Evolutionary conservation across 2,113 vertebrate species (phyloP), one percentile per base, ranked within the genome.

Genomic region (Corythornis cristatus): DNA sequence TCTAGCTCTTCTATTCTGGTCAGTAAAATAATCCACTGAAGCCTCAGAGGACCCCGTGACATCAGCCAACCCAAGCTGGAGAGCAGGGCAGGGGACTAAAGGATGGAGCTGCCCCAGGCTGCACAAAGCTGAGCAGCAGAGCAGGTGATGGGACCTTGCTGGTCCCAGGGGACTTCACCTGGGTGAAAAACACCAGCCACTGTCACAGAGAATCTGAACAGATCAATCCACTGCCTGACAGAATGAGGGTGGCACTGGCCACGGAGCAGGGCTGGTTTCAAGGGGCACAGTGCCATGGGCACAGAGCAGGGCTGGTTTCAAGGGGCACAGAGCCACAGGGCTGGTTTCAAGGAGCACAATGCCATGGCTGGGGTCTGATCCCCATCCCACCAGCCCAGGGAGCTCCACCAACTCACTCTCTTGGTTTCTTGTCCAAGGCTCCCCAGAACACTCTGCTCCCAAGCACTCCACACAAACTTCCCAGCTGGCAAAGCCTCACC

Each of bases 311-410:
- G 37, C 37, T 37, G 37, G 37, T 37, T 37, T 37, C 37, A 37
- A 37, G 37, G 37, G 37, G 37, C 37, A 37, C 37, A 37, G 37
- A 9, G 37, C 37, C 37, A 37, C 37, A 45, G 56, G 2, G 21
- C 11, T 3, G 2, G 1, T n/a, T n/a, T 29, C 73, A 4, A 21
- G 31, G 60, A 74, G 28, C 56, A 73, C 1, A 1, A 16, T 46
- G 68, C 40, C 54, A 40, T 8, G 0, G 43, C 20, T 17, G 13
- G 48, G 48, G 23, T 12, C 5, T 5, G 48, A 21, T 28, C 31
- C 48, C 45, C 79, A 37, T 45, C 62, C 28, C 12, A 42, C 3
- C 37, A 26, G 6, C 64, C 51, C 1, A 0, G 15, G 25, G 60
- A 65, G 25, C 54, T n/a, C 33, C 33, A 22, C 9, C 11, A 20